Evolutionary conservation across 2,888 invertebrate genomes (phyloP), one percentile per base, ranked within the genome.

Genomic region (Malacosoma neustria): DNA sequence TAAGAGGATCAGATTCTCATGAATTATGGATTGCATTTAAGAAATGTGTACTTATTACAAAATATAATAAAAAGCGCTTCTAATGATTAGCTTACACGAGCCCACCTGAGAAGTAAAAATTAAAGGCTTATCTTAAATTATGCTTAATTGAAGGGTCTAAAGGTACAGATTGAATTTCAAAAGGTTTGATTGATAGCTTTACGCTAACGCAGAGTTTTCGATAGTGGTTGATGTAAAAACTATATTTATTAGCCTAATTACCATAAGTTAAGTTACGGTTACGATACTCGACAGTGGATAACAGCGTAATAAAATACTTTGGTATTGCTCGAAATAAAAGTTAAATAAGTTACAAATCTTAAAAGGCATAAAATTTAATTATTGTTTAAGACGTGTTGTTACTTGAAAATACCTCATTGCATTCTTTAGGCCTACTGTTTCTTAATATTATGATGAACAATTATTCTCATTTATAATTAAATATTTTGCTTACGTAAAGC

Each of bases 51-150:
- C 49, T 68, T 72, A 64, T 74, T 58, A 80, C 74, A 82, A 84
- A 84, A 82, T 43, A 71, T 72, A 61, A 54, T 59, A 72, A 76
- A 79, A 73, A 67, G 63, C 64, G 66, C 61, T 69, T 22, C 22
- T 82, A 82, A 82, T 82, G 76, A 73, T 65, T 50, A 71, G 63
- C 72, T 72, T 77, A 79, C 73, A 76, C 74, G 52, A 55, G 82
- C 68, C 84, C 82, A 84, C 85, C 82, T 70, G 77, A 73, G 75
- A 73, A 59, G 76, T 61, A 72, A 61, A 81, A 80, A 84, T 79
- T 77, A 82, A 81, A 77, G 80, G 73, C 62, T 79, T 81, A 84
- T 80, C 79, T 81, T 61, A 74, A 84, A 85, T 84, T 81, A 80
- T 74, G 67, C 70, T 76, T 84, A 85, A 85, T 85, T 85, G 74